These are phyloP conservation scores for Drosophila guanche DNA, from an alignment of 1,140 invertebrate species.

Conservation along the genomic window DNA sequence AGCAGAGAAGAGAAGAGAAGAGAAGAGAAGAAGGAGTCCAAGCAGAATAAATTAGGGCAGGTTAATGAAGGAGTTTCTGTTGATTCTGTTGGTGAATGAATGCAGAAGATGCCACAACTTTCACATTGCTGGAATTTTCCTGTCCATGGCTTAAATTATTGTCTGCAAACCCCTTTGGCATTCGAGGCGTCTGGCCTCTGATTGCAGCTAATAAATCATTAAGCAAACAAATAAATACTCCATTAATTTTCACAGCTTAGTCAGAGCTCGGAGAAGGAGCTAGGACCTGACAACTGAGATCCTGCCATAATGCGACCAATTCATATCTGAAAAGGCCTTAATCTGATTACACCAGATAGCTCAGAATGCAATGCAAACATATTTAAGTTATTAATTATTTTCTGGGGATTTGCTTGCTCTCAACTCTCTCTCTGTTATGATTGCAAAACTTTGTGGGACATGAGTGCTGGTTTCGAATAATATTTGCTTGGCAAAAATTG, in stretches of 20 bases:
- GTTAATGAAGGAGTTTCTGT: not conserved
- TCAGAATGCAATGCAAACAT: slow-evolving; percentile 66
- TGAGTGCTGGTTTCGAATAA: slow-evolving; percentile 49
- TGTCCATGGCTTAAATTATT: slow-evolving; percentile 4
- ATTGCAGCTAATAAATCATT: slow-evolving; percentile 72
- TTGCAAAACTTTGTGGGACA: slow-evolving; percentile 44
- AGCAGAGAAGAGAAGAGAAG: not conserved
- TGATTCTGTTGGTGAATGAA: slow-evolving; percentile 30
- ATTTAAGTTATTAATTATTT: slow-evolving; percentile 78
- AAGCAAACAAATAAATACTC: slow-evolving; percentile 77
- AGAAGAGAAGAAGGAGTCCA: not conserved
- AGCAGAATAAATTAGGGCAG: no score
- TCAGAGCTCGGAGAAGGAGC: slow-evolving; percentile 14
- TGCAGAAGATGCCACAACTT: not conserved
- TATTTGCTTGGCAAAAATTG: slow-evolving; percentile 72
- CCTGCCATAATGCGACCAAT: slow-evolving; percentile 67
- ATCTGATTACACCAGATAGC: slow-evolving; percentile 67
- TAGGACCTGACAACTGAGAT: slow-evolving; percentile 33
- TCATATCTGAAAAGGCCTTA: slow-evolving; percentile 71
- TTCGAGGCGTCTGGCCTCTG: not conserved
- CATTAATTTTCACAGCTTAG: slow-evolving; percentile 78
- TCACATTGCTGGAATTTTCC: slow-evolving; percentile 7
- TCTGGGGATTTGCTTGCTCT: slow-evolving; percentile 52
- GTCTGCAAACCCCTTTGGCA: slow-evolving; percentile 25
- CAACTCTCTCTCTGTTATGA: slow-evolving; percentile 48